Evolutionary conservation across 2,113 vertebrate species (phyloP).

Genomic region (Aspidoscelis tigris): DNA sequence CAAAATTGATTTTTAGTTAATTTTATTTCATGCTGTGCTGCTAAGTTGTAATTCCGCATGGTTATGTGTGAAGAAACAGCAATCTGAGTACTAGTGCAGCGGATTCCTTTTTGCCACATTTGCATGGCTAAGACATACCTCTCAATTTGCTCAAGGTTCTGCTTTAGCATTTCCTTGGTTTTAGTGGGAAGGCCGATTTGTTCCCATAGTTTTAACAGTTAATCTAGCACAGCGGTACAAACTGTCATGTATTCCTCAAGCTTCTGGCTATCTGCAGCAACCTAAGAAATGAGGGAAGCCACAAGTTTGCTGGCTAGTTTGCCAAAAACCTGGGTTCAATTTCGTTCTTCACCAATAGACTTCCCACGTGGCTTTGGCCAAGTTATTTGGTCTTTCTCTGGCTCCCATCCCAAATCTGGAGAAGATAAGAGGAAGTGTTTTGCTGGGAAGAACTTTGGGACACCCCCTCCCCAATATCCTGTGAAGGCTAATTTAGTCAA

Average conservation of each 20-base stretch:
- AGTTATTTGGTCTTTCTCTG: constrained; percentile 31
- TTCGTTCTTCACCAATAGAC: constrained; percentile 23
- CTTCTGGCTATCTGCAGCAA: constrained; percentile 23
- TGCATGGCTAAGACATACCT: neutral
- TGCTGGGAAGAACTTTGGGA: constrained; percentile 19
- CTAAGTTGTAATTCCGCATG: neutral
- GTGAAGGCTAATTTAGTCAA: constrained; percentile 31
- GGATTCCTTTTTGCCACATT: neutral
- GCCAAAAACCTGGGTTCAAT: constrained; percentile 43
- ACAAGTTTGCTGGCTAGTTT: constrained; percentile 27
- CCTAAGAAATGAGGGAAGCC: constrained; percentile 23
- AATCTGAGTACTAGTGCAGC: neutral
- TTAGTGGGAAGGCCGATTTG: neutral
- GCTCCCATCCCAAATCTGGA: constrained; percentile 9
- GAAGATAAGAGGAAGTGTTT: constrained; percentile 31
- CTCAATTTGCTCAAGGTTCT: constrained; percentile 2
- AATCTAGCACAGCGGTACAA: neutral
- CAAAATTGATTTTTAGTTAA: no score
- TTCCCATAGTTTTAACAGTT: neutral
- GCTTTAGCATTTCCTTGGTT: neutral
- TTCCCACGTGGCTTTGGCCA: constrained; percentile 36
- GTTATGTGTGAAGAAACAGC: neutral
- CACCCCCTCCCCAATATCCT: neutral
- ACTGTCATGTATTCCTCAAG: constrained; percentile 4
- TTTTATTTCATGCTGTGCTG: neutral